Percentiles rank a stretch among this genome's conserved stretches.
phyloP scores from a whole-genome alignment of 2,888 invertebrate species.

The Coleophora deauratella region DNA sequence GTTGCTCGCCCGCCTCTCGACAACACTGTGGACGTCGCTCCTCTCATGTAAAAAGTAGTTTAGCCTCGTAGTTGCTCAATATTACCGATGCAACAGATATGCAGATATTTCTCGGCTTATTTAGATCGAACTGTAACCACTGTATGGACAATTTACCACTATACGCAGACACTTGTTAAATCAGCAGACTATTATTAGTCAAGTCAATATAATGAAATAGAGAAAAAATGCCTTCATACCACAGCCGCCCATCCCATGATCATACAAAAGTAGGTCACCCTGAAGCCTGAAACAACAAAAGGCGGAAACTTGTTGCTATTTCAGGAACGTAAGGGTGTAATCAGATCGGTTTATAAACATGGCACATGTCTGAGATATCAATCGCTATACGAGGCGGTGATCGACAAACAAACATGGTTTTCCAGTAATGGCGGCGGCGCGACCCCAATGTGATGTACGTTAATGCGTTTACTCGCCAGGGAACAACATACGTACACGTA shows the following conservation, averaged over 20 bases:
- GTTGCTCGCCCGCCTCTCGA: constrained; percentile 29
- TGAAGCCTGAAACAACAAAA: background rate
- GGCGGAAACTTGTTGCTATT: constrained; percentile 21
- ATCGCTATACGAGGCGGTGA: constrained; percentile 28
- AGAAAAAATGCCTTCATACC: too few species aligned
- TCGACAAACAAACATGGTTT: constrained; percentile 43
- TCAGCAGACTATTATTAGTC: too few species aligned
- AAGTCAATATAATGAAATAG: too few species aligned
- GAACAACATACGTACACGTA: constrained; percentile 10
- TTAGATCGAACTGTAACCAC: too few species aligned
- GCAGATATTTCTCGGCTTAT: too few species aligned
- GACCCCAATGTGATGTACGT: constrained; percentile 36
- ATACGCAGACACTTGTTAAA: too few species aligned
- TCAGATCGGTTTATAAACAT: constrained; percentile 16
- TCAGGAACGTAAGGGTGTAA: constrained; percentile 28
- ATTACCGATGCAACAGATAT: constrained; percentile 15
- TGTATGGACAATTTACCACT: too few species aligned
- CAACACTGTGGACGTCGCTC: constrained; percentile 33
- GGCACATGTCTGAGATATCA: constrained; percentile 27
- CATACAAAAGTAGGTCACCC: too few species aligned
- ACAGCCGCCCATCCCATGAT: too few species aligned
- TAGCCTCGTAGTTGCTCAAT: constrained; percentile 34
- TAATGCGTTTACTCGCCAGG: constrained; percentile 38
- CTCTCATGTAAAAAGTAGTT: constrained; percentile 31
- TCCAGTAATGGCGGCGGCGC: constrained; percentile 36